phyloP scores from a whole-genome alignment of 1,140 invertebrate species.

The Drosophila pruinosa region DNA sequence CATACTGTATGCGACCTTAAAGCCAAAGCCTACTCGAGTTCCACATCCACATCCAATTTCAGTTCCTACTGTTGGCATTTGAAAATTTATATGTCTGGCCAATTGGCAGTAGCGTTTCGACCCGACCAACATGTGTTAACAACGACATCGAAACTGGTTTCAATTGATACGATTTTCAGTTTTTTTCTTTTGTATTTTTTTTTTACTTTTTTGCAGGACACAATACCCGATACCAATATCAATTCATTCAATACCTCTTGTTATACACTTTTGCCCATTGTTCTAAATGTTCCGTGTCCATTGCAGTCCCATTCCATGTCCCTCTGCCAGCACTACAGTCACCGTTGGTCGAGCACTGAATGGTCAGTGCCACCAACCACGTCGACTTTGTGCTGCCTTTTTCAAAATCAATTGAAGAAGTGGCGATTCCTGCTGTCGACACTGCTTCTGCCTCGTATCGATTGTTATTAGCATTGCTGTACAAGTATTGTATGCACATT shows the following conservation, averaged over 20 bases:
- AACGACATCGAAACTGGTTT: slow-evolving; percentile 75
- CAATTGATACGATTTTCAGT: slow-evolving; percentile 68
- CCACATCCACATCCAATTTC: not conserved
- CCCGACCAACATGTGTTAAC: slow-evolving; percentile 71
- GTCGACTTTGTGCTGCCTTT: slow-evolving; percentile 40
- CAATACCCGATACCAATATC: slow-evolving; percentile 54
- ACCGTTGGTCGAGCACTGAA: not conserved
- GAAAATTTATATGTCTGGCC: slow-evolving; percentile 43
- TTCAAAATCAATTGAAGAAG: slow-evolving; percentile 73
- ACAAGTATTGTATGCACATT: slow-evolving; percentile 52
- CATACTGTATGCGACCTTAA: not conserved
- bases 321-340: not conserved
- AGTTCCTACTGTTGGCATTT: slow-evolving; percentile 20
- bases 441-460: slow-evolving; percentile 23
- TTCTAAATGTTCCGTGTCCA: slow-evolving; percentile 40
- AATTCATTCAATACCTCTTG: slow-evolving; percentile 72
- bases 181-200: slow-evolving; percentile 13
- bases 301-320: not conserved
- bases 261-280: slow-evolving; percentile 60
- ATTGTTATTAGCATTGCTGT: slow-evolving; percentile 34
- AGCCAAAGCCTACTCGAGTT: slow-evolving; percentile 33
- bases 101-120: slow-evolving; percentile 20
- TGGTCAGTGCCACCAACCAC: slow-evolving; percentile 62
- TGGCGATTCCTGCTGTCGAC: slow-evolving; percentile 79
- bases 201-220: slow-evolving; percentile 50